Evolutionary conservation across 2,113 vertebrate genomes (phyloP).

Genomic region (Amazona guildingii): DNA sequence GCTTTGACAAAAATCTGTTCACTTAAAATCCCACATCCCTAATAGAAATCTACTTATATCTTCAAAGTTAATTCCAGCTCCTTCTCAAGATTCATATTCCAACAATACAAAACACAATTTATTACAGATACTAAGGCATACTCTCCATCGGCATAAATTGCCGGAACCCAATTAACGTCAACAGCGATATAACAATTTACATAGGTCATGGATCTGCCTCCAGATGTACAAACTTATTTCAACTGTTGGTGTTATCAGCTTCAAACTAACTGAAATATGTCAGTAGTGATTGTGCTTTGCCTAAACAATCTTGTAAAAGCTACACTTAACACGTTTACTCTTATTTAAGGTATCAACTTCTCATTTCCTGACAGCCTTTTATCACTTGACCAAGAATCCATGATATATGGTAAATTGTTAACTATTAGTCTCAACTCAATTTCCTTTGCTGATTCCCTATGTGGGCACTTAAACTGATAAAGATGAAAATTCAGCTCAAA

Average conservation of each 20-base stretch:
- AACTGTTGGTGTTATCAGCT: background rate
- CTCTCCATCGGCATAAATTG: background rate
- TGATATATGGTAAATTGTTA: constrained; percentile 56
- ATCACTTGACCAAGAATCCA: constrained; percentile 63
- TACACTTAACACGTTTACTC: constrained; percentile 39
- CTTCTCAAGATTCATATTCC: background rate
- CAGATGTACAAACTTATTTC: background rate
- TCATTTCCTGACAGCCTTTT: constrained; percentile 65
- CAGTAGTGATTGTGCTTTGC: background rate
- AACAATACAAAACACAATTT: background rate
- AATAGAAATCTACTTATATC: background rate
- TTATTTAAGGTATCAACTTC: constrained; percentile 48
- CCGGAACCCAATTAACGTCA: background rate
- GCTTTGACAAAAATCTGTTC: background rate
- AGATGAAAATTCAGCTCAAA: constrained; percentile 33
- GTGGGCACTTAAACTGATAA: constrained; percentile 32
- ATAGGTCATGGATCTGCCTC: background rate
- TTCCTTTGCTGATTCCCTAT: constrained; percentile 51
- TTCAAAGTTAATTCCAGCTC: background rate
- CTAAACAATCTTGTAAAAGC: constrained; percentile 49
- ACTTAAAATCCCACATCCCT: background rate
- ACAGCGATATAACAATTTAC: background rate
- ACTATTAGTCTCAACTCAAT: constrained; percentile 52
- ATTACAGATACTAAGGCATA: background rate
- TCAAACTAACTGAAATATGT: constrained; percentile 2